These are phyloP conservation scores for Arothron firmamentum DNA, from an alignment of 2,113 vertebrate species.

Conservation along the genomic window DNA sequence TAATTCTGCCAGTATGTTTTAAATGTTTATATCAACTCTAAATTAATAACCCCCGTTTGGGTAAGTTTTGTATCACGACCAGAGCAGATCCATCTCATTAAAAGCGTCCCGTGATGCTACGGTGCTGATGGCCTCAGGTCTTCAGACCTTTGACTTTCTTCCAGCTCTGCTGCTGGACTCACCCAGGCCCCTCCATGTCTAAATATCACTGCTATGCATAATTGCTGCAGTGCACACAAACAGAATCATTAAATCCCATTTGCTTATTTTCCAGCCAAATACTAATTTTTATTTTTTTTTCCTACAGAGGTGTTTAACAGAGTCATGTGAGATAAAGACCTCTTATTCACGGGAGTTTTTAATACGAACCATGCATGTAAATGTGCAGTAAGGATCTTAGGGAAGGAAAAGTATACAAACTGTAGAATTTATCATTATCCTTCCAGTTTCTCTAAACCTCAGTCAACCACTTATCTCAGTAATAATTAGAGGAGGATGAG, in stretches of 20 bases:
- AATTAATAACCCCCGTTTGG: too few relatives aligned
- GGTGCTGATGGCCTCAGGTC: conserved; percentile 41
- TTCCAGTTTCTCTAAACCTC: too few relatives aligned
- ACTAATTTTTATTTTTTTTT: neutral
- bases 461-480: too few relatives aligned
- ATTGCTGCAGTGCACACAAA: conserved; percentile 21
- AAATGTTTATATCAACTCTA: conserved; percentile 5
- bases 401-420: neutral
- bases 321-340: neutral
- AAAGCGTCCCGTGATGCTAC: conserved; percentile 50
- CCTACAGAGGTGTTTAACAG: neutral
- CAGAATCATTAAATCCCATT: conserved; percentile 1
- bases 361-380: too few relatives aligned
- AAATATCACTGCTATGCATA: conserved; percentile 41
- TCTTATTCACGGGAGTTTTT: too few relatives aligned
- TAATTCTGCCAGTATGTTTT: conserved; percentile 16
- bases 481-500: too few relatives aligned
- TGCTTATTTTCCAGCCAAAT: conserved; percentile 2
- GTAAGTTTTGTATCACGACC: neutral
- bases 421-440: neutral
- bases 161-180: conserved; percentile 47
- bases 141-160: conserved; percentile 43
- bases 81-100: conserved; percentile 48
- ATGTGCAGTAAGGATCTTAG: too few relatives aligned
- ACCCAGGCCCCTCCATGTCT: conserved; percentile 41